Percentiles rank a stretch among this genome's conserved stretches.
These are phyloP conservation scores for Phoxinus dragarum DNA, from an alignment of 2,797 vertebrate species.

Conservation along the genomic window DNA sequence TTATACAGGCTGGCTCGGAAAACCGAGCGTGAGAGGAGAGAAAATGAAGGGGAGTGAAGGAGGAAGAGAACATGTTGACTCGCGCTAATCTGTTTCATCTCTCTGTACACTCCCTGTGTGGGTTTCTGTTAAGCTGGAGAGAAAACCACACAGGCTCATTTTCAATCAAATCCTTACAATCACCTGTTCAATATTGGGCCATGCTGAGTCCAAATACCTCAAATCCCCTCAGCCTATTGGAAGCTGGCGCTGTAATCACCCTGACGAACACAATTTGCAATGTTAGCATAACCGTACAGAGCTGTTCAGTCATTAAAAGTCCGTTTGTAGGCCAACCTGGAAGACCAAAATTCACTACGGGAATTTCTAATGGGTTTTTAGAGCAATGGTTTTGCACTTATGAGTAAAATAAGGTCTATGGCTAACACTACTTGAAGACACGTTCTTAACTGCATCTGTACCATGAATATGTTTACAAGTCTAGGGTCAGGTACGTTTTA, in stretches of 20 bases:
- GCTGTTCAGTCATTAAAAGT: background rate
- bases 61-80: constrained; percentile 39
- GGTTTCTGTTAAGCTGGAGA: constrained; percentile 1
- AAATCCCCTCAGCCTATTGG: constrained; percentile 24
- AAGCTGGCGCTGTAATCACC: constrained; percentile 9
- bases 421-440: background rate
- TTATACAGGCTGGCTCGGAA: constrained; percentile 37
- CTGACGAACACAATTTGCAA: background rate
- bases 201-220: constrained; percentile 2
- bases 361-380: background rate
- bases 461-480: background rate
- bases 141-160: constrained; percentile 23
- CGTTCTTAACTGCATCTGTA: background rate
- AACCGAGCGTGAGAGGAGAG: constrained; percentile 6
- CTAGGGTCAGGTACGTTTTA: background rate
- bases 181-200: constrained; percentile 28
- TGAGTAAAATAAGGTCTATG: background rate
- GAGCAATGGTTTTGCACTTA: background rate
- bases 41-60: constrained; percentile 17
- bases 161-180: constrained; percentile 34
- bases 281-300: background rate
- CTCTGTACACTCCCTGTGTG: constrained; percentile 16
- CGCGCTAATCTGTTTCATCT: constrained; percentile 20
- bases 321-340: background rate
- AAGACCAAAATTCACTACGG: background rate